Evolutionary conservation across 2,797 vertebrate species (phyloP), one percentile per base, ranked within the genome.

Genomic region (Syndactyla subalaris): DNA sequence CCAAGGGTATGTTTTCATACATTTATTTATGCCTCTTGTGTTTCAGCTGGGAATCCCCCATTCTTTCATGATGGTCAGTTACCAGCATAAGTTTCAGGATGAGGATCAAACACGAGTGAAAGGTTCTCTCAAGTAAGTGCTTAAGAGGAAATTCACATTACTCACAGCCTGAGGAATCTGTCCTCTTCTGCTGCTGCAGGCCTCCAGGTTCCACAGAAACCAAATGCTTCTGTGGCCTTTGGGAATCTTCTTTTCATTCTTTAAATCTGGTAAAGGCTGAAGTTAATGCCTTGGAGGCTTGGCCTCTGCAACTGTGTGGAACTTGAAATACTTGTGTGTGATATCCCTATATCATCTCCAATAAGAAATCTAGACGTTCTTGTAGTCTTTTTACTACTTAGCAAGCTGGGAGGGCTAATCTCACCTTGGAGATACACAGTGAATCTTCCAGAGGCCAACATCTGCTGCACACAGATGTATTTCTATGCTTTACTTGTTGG

Each of bases 81-180:
- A 99, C 91, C 99, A 99, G 96, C 99, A 99, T 98, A 99, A 99
- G 97, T 99, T 99, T 97, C 99, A 99, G 97, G 98, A 99, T 66
- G 99, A 99, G 5, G 99, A 99, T 95, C 99, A 99, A 98, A 99
- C 99, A 0, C 98, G 99, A 80, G 98, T 99, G 85, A 99, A 99
- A 96, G 99, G 99, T 61, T 99, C 99, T 86, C 97, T 99, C 87
- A 99, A 99, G 99, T 99, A 98, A 94, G 99, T 93, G 62, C 48
- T 82, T 27, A 26, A 67, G 20, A 57, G 49, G 20, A 34, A 63
- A 22, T 46, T 59, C 10, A 6, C 2, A 1, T 24, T 78, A 59
- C n/a, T 88, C 8, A 4, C 1, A 5, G 30, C 34, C 72, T 63
- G 38, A 66, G 62, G 65, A 63, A 22, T 61, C 17, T 76, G 38